These are phyloP conservation scores for Brenthis ino DNA, from an alignment of 2,888 invertebrate genomes.

Conservation along the genomic window DNA sequence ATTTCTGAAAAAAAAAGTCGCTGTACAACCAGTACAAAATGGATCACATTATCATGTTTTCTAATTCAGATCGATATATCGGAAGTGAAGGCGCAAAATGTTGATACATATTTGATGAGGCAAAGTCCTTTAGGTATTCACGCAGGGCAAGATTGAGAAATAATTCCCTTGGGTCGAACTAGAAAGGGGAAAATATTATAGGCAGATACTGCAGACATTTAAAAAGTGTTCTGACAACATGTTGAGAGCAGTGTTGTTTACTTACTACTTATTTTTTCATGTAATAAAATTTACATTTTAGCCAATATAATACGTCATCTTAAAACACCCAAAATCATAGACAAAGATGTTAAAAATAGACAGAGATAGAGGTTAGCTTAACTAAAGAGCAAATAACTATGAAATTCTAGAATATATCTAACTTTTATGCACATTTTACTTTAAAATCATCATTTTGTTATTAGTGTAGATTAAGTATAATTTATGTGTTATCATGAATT, in stretches of 20 bases:
- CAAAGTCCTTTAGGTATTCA: constrained; percentile 54
- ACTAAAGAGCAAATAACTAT: no score
- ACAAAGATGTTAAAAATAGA: no score
- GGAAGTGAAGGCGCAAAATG: constrained; percentile 47
- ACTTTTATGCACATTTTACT: neutral
- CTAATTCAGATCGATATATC: constrained; percentile 16
- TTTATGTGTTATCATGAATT: constrained; percentile 12
- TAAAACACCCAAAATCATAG: no score
- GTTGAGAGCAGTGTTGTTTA: constrained; percentile 8
- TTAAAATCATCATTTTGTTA: neutral
- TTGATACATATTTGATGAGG: constrained; percentile 58
- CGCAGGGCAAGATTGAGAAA: constrained; percentile 54
- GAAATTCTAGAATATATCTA: neutral
- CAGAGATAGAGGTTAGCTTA: no score
- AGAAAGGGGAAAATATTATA: constrained; percentile 15
- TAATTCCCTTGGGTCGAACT: constrained; percentile 43
- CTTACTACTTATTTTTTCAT: neutral
- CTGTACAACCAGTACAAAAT: neutral
- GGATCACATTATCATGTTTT: constrained; percentile 7
- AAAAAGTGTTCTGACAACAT: constrained; percentile 13
- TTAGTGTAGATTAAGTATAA: constrained; percentile 12
- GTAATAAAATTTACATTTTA: neutral
- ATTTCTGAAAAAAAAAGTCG: neutral
- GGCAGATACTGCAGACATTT: constrained; percentile 12
- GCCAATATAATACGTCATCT: no score